Base-by-base conservation (phyloP, 2,113 vertebrate species). In the Rousettus leschenaultii region DNA sequence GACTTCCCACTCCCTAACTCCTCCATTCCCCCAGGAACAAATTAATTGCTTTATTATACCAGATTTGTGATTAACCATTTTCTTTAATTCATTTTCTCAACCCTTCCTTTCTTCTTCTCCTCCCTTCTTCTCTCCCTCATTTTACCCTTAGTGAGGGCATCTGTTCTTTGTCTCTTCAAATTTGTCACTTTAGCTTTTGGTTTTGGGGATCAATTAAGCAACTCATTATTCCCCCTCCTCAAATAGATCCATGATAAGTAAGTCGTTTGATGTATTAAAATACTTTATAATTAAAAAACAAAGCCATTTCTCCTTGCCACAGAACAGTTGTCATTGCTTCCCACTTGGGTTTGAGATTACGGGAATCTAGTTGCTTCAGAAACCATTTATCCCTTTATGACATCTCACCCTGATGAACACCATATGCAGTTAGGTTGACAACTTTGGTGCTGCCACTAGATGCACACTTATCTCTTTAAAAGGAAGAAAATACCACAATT, bases 131-230 rank as follows among this genome's bases (percentile, higher is more conserved):
- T 90, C 1, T 91, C 59, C 30, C 6, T 95, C 38, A 65, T 87
- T 57, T 91, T 89, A 77, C 14, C 11, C 19, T 78, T 82, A 82
- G 21, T 68, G n/a, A 90, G 3, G 24, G 1, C 5, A 35, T 92
- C 66, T 87, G 5, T 93, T 91, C 33, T 93, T 40, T 87, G 11
- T 93, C 48, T 94, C 90, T 84, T 74, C 68, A 94, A 40, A 59
- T 93, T 80, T 96, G 22, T 94, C 22, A 51, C 79, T 93, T 83
- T 89, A 95, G 77, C 51, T 77, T 96, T 95, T 59, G 4, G 15
- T 51, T 96, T 97, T 35, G 28, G 61, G 14, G 6, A 19, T 80
- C 88, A 18, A 93, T 91, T 83, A 86, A 55, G 45, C 13, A 91
- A 82, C 19, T 73, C 61, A 51, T 83, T 80, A 51, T 66, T 95